Evolutionary conservation across 64 coral and sea anemone species (phyloP).

Genomic region (Porites lutea): DNA sequence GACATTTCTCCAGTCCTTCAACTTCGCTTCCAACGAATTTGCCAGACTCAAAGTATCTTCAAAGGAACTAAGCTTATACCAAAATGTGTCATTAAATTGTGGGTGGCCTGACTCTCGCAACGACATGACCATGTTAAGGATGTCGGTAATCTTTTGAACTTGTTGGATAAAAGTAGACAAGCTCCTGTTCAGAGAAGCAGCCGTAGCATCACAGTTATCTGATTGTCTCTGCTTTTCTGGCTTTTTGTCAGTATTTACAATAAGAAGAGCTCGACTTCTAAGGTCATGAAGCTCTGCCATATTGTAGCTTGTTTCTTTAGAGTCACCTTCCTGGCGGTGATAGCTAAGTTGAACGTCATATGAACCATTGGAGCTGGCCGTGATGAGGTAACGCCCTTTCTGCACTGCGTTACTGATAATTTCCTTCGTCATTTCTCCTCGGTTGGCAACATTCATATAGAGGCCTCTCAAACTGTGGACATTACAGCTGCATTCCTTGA

Average conservation of each 20-base stretch:
- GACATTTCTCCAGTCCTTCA: slow-evolving; percentile 64
- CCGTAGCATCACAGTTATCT: background rate
- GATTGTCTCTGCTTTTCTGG: background rate
- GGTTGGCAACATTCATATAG: slow-evolving; percentile 84
- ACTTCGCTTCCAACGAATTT: slow-evolving; percentile 24
- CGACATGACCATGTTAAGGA: slow-evolving; percentile 5
- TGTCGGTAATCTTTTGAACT: slow-evolving; percentile 77
- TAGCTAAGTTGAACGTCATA: slow-evolving; percentile 65
- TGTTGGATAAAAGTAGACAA: slow-evolving; percentile 58
- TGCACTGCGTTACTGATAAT: slow-evolving; percentile 87
- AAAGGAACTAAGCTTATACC: slow-evolving; percentile 44
- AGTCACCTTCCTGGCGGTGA: background rate
- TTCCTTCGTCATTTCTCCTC: slow-evolving; percentile 96
- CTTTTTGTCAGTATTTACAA: slow-evolving; percentile 76
- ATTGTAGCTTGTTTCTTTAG: slow-evolving; percentile 17
- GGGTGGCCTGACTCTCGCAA: slow-evolving; percentile 70
- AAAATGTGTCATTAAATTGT: slow-evolving; percentile 24
- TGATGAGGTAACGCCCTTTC: slow-evolving; percentile 68
- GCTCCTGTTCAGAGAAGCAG: slow-evolving; percentile 21
- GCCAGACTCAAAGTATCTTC: slow-evolving; percentile 49
- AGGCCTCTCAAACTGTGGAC: slow-evolving; percentile 89
- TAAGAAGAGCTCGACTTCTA: slow-evolving; percentile 84
- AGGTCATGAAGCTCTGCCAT: slow-evolving; percentile 83
- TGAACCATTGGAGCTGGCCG: background rate
- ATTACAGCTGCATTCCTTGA: slow-evolving; percentile 71